Evolutionary conservation across 2,888 invertebrate genomes (phyloP), one percentile per base, ranked within the genome.

Genomic region (Melanotus villosus): DNA sequence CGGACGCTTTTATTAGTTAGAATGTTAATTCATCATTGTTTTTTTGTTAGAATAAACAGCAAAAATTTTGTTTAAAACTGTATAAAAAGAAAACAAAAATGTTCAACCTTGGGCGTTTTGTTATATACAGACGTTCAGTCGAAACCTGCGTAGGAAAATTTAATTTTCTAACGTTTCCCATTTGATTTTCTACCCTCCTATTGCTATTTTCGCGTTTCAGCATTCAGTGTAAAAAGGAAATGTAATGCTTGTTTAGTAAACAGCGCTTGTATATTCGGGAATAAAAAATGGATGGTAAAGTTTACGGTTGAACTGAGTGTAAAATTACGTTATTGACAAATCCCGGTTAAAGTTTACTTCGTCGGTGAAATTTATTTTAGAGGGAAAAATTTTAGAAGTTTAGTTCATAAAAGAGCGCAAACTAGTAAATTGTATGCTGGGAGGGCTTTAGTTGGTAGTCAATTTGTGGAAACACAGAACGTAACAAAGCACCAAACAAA

Each of bases 131-230:
- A 52, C 32, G 30, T 26, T 3, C 16, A 9, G 14, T 52, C 32
- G 12, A 14, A 18, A 34, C 52, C 52, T 52, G 52, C 52, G 52
- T 32, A 16, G 14, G 52, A 52, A 47, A 52, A 52, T 52, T 52
- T 52, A 52, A 52, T 52, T 52, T 52, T 52, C 52, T 47, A 34
- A 34, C 32, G 52, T 32, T 58, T 58, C 58, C 58, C 41, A 58
- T 58, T 58, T 58, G 58, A 58, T 58, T 58, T 58, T 58, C 58
- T 18, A 21, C 56, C 58, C 43, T 58, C 41, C 7, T 43, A 38
- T 41, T 23, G 38, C 38, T 41, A 14, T 41, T 38, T 34, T 41
- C 58, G 38, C 4, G 38, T 23, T 43, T 30, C 41, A 43, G 41
- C 41, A 34, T 19, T 56, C 36, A 14, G 21, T 43, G 12, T 21